Evolutionary conservation across 1,140 invertebrate species (phyloP).

Genomic region (Ceratitis capitata): DNA sequence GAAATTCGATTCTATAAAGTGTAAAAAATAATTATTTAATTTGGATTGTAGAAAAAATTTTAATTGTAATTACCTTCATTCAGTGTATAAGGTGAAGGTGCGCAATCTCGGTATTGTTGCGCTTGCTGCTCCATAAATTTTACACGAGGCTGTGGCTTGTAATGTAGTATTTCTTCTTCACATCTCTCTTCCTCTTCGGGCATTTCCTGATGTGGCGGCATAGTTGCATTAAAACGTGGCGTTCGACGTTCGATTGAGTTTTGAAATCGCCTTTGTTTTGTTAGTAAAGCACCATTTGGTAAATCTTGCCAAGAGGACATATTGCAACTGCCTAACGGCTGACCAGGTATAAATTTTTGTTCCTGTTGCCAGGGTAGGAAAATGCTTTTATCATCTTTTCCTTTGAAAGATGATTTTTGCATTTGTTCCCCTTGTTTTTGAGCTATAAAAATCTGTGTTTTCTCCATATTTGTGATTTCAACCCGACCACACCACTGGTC

Average conservation of each 20-base stretch:
- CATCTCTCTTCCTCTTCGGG: conserved; percentile 14
- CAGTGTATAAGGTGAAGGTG: not conserved
- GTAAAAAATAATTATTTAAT: not conserved
- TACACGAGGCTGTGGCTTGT: not conserved
- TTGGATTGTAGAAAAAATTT: no score
- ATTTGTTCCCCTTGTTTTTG: not conserved
- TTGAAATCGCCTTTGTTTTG: not conserved
- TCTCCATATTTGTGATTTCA: not conserved
- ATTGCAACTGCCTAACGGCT: not conserved
- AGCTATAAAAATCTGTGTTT: not conserved
- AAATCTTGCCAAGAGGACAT: not conserved
- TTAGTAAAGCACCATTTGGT: not conserved
- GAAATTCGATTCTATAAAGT: not conserved
- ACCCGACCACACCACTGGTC: not conserved
- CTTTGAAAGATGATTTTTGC: not conserved
- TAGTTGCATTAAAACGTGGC: not conserved
- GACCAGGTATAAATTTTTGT: not conserved
- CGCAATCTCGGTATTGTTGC: not conserved
- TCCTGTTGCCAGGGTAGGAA: conserved; percentile 2
- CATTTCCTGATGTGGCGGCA: conserved; percentile 19
- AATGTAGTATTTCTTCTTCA: not conserved
- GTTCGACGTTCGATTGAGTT: not conserved
- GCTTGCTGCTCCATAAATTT: not conserved
- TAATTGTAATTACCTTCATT: not conserved
- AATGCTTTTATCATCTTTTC: not conserved